Base-by-base conservation (phyloP, 92 coral and sea anemone species). In the Blastomussa wellsi region DNA sequence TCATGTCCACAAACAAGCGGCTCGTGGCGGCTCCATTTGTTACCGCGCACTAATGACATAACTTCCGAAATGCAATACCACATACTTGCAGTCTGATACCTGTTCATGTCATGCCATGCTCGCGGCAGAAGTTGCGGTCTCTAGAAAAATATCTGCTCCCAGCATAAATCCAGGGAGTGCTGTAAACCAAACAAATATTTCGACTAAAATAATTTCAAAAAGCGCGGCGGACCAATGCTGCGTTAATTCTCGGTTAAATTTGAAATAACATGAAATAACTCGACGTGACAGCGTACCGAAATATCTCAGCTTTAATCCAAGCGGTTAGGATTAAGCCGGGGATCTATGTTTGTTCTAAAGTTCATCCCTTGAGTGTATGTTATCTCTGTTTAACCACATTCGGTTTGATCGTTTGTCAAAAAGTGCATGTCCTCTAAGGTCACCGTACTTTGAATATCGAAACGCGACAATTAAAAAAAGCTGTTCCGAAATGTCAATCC, bases 41-140 rank as follows among this genome's bases (percentile, higher is more conserved):
- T 39, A 60, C 57, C 82, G 66, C 49, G 49, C 49, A 8, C 73
- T 84, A 84, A 84, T 84, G 73, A 77, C 72, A 75, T 19, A n/a
- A 65, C 82, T 84, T 84, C 87, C 87, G 87, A 84, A 59, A 84
- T 51, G 33, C 31, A 72, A 84, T 76, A 29, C 79, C 44, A 13
- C 44, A 70, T 53, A 51, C 68, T 26, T 29, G 47, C 4, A 52
- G 86, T 82, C 85, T 71, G 78, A 51, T 62, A 9, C 66, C 33
- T 8, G 15, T 49, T n/a, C 39, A 36, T n/a, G 78, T 39, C 51
- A 72, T 52, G 62, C 19, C 70, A 69, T n/a, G 79, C 60, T 42
- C 79, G 55, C 19, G 38, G 79, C 70, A 12, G 38, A 36, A 80
- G 9, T 51, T 51, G 79, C 78, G 69, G 78, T 73, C 71, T 71